Percentiles rank a stretch among this genome's conserved stretches.
phyloP scores from a whole-genome alignment of 2,888 invertebrate genomes.

The Herminia tarsipennalis region DNA sequence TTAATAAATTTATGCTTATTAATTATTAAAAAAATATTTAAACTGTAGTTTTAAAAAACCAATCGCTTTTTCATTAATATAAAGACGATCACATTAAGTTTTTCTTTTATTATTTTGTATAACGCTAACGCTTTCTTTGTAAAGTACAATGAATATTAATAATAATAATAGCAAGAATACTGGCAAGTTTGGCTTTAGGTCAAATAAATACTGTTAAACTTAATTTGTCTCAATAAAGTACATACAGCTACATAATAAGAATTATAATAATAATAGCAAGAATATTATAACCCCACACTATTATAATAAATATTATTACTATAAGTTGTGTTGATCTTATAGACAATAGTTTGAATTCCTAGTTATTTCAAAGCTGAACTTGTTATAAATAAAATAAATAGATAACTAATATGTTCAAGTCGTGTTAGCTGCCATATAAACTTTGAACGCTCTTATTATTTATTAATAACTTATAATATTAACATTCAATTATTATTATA shows the following conservation, averaged over 20 bases:
- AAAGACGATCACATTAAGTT: conserved; percentile 28
- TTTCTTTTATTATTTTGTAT: conserved; percentile 26
- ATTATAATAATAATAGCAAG: conserved; percentile 1
- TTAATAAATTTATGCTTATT: conserved; percentile 44
- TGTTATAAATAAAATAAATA: conserved; percentile 25
- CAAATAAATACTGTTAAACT: neutral
- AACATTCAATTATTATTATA: too few species aligned
- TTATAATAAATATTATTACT: neutral
- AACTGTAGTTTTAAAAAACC: conserved; percentile 36
- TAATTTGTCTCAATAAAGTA: too few species aligned
- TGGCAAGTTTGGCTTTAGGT: conserved; percentile 17
- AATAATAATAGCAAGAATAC: conserved; percentile 17
- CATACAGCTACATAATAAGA: neutral
- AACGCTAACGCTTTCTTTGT: conserved; percentile 34
- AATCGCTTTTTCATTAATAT: conserved; percentile 37
- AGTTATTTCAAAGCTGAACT: conserved; percentile 23
- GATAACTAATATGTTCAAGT: conserved; percentile 31
- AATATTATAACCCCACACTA: neutral
- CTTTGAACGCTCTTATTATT: conserved; percentile 31
- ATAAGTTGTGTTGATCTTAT: conserved; percentile 4
- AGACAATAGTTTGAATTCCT: conserved; percentile 1
- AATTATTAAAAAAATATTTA: conserved; percentile 41
- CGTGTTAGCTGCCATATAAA: conserved; percentile 48
- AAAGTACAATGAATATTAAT: conserved; percentile 41
- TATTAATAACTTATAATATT: too few species aligned